These are phyloP conservation scores for Meloidogyne hapla DNA, from an alignment of 1,140 invertebrate genomes.

Conservation along the genomic window DNA sequence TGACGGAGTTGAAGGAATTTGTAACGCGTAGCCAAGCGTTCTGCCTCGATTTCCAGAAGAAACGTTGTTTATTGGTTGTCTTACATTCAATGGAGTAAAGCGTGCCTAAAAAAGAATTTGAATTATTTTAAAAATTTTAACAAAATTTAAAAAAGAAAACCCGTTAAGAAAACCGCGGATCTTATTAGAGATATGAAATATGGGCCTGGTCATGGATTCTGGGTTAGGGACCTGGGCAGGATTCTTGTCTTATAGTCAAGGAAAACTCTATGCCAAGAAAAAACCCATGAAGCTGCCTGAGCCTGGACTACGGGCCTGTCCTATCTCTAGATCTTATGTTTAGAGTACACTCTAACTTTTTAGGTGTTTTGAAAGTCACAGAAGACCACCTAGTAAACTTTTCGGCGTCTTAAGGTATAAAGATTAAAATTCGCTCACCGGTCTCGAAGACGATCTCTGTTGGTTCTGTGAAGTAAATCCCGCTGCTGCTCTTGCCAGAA, in stretches of 20 bases:
- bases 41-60: not conserved
- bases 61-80: not conserved
- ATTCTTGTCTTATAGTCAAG: too few relatives aligned
- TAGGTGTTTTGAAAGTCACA: not conserved
- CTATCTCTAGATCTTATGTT: too few relatives aligned
- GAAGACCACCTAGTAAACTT: not conserved
- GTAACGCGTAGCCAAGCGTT: not conserved
- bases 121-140: too few relatives aligned
- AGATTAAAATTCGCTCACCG: not conserved
- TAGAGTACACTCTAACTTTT: too few relatives aligned
- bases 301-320: too few relatives aligned
- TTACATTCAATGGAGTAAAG: not conserved
- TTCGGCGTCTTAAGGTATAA: not conserved
- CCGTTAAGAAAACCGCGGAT: too few relatives aligned
- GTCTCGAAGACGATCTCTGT: not conserved
- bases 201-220: too few relatives aligned
- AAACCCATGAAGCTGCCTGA: too few relatives aligned
- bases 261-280: too few relatives aligned
- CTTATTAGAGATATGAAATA: too few relatives aligned
- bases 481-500: not conserved
- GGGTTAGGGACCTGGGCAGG: too few relatives aligned
- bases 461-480: not conserved
- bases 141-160: too few relatives aligned
- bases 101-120: not conserved
- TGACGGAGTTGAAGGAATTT: not conserved